phyloP scores from a whole-genome alignment of 2,113 vertebrate genomes.

The Rafetus swinhoei region DNA sequence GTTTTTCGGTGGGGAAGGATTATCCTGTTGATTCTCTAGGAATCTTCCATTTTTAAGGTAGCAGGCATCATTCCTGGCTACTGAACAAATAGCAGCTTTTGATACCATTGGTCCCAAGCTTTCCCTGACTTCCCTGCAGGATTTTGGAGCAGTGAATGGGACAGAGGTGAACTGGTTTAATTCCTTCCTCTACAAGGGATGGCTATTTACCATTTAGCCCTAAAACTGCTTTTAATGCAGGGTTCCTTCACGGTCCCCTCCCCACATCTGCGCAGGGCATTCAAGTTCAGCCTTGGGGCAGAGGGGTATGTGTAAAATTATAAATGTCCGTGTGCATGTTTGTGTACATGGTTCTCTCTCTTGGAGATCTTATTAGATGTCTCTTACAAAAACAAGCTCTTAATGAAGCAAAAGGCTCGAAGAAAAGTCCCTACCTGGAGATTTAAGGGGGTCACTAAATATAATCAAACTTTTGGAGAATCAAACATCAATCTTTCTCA shows the following conservation, averaged over 20 bases:
- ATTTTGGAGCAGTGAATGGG: not conserved
- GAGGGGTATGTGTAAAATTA: not conserved
- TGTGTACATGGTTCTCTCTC: not conserved
- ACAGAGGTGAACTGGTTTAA: not conserved
- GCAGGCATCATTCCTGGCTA: fast-evolving
- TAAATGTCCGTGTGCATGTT: not conserved
- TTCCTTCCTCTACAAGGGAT: too few species aligned
- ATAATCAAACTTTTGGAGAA: not conserved
- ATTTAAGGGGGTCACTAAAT: not conserved
- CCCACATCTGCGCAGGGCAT: not conserved
- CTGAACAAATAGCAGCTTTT: not conserved
- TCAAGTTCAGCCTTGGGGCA: not conserved
- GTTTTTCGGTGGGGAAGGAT: not conserved
- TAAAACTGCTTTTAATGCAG: not conserved
- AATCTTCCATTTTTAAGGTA: not conserved
- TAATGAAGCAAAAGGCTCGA: not conserved
- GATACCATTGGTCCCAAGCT: not conserved
- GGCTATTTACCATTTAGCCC: not conserved
- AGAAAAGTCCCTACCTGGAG: not conserved
- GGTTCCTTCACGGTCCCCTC: not conserved
- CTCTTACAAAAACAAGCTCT: not conserved
- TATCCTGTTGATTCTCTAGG: not conserved
- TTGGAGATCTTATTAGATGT: not conserved
- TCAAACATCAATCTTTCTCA: not conserved
- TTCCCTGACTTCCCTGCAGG: not conserved